These are phyloP conservation scores for Plusia festucae DNA, from an alignment of 2,888 invertebrate genomes.

Conservation along the genomic window DNA sequence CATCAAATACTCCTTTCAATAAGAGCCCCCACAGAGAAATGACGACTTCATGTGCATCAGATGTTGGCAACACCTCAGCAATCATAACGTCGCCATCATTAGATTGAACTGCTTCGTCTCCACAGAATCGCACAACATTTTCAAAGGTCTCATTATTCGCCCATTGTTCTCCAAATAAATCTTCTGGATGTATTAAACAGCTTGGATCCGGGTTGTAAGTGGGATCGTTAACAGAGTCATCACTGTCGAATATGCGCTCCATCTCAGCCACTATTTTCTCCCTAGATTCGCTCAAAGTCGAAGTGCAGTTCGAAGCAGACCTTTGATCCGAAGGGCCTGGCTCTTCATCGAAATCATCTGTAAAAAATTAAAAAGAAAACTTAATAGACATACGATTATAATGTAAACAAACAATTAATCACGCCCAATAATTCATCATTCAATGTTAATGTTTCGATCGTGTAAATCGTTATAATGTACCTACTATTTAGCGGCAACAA, in stretches of 20 bases:
- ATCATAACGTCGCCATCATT: constrained; percentile 9
- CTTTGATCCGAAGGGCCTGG: too few relatives aligned
- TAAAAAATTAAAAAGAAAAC: too few relatives aligned
- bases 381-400: too few relatives aligned
- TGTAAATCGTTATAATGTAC: too few relatives aligned
- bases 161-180: constrained; percentile 14
- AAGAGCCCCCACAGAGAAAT: constrained; percentile 2
- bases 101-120: constrained; percentile 7
- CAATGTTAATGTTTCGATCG: too few relatives aligned
- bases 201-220: constrained; percentile 1
- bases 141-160: not conserved
- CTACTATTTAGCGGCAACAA: too few relatives aligned
- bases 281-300: too few relatives aligned
- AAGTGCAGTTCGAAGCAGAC: too few relatives aligned
- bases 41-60: not conserved
- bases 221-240: not conserved
- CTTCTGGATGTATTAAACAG: constrained; percentile 10
- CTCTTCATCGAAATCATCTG: too few relatives aligned
- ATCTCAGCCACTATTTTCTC: too few relatives aligned
- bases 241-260: not conserved
- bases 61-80: not conserved
- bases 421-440: too few relatives aligned
- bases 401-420: too few relatives aligned
- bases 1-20: constrained; percentile 13
- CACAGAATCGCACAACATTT: constrained; percentile 6